These are phyloP conservation scores for Muricea muricata DNA, from an alignment of 92 coral and sea anemone species.

Conservation along the genomic window DNA sequence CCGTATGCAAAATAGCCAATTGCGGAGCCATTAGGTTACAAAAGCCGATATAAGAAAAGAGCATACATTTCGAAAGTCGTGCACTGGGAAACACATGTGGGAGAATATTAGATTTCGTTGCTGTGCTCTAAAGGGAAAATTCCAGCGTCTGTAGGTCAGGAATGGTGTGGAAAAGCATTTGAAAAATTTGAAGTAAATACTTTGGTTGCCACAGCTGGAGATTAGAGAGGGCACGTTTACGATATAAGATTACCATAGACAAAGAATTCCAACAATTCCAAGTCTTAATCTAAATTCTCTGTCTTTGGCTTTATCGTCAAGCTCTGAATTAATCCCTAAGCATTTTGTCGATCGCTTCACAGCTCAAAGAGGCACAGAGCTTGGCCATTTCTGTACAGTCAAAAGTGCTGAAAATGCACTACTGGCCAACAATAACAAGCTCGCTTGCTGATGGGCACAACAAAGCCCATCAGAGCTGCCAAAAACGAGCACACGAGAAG, in stretches of 20 bases:
- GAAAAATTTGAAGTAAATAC: slow-evolving; percentile 2
- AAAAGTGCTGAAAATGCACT: too few relatives aligned
- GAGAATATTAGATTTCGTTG: background rate
- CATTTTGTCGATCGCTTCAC: too few relatives aligned
- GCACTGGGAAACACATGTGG: background rate
- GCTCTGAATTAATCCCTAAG: too few relatives aligned
- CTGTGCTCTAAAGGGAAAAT: background rate
- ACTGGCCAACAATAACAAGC: too few relatives aligned
- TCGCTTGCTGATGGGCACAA: too few relatives aligned
- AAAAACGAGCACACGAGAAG: background rate
- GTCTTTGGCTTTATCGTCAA: too few relatives aligned
- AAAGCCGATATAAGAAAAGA: background rate
- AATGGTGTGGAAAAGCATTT: background rate
- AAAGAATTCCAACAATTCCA: background rate
- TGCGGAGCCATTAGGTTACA: background rate
- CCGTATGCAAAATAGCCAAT: background rate
- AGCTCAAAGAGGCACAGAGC: too few relatives aligned
- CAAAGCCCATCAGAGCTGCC: background rate
- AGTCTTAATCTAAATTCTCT: too few relatives aligned
- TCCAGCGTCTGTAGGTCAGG: background rate
- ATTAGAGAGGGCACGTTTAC: background rate
- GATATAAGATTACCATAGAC: background rate
- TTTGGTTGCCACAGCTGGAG: background rate
- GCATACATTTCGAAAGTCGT: background rate
- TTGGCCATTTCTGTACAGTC: too few relatives aligned